Evolutionary conservation across 2,113 vertebrate genomes (phyloP), one percentile per base, ranked within the genome.

Genomic region (Sclerurus mexicanus): DNA sequence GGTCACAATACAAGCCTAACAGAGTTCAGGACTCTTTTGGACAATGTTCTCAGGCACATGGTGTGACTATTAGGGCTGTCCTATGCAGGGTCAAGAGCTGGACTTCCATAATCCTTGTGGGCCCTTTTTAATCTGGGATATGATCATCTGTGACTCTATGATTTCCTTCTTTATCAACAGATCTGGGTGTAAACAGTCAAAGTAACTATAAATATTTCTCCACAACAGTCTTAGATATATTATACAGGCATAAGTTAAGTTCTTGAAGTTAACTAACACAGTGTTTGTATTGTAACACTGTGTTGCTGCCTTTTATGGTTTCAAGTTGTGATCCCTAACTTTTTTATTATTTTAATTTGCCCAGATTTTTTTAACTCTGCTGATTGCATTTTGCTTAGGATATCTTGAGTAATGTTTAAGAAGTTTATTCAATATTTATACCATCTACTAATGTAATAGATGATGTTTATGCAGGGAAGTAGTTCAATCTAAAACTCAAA

Each of bases 181-280:
- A 82, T 93, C 28, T 90, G 42, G 16, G 9, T 77, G 42, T 92
- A 60, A 67, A 84, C 87, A 87, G 47, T 56, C 88, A 95, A 88
- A 50, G 95, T 95, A 96, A 39, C 62, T 90, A 69, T 90, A 95
- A 91, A 93, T 90, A 62, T 44, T 93, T 74, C 67, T 90, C 76
- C 13, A 77, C 59, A 77, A n/a, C 35, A 93, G 23, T 23, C 7
- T 94, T 88, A 49, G 44, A 27, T 46, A 44, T 97, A 93, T 79
- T 96, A 92, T 37, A 87, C 14, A 87, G 74, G 31, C 19, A 85
- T 7, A 30, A 22, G 63, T 85, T 33, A 53, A 58, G 25, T 89
- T 82, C 50, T 58, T 60, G 9, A 17, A 76, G 77, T 79, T 94
- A 42, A 42, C 14, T 15, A 42, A 42, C 14, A 42, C 14, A 42